Evolutionary conservation across 1,140 invertebrate genomes (phyloP).

Genomic region (Drosophila micromelanica): DNA sequence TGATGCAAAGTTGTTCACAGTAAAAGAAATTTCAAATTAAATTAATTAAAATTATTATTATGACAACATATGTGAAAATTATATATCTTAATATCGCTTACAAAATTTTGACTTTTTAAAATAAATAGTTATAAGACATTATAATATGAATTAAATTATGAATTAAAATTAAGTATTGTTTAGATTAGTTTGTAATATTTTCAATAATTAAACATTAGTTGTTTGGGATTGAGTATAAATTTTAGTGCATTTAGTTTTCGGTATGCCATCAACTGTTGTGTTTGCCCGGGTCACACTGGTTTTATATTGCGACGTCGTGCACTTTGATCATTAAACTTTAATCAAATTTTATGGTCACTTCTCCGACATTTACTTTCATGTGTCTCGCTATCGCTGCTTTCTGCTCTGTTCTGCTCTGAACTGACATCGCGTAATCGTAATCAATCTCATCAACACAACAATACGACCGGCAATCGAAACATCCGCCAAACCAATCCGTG

Average conservation of each 20-base stretch:
- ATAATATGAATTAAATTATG: too few species aligned
- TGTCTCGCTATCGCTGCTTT: constrained; percentile 46
- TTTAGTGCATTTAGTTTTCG: neutral
- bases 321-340: constrained; percentile 70
- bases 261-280: constrained; percentile 1
- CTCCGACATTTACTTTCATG: constrained; percentile 70
- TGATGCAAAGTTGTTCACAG: too few species aligned
- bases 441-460: constrained; percentile 79
- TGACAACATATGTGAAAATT: too few species aligned
- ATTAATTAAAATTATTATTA: too few species aligned
- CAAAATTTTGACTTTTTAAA: too few species aligned
- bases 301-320: constrained; percentile 50
- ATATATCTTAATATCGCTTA: too few species aligned
- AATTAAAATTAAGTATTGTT: too few species aligned
- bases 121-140: too few species aligned
- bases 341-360: constrained; percentile 77
- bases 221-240: too few species aligned
- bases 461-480: constrained; percentile 49
- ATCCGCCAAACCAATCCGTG: constrained; percentile 31
- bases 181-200: too few species aligned
- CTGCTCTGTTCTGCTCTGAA: neutral
- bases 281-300: constrained; percentile 10
- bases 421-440: constrained; percentile 64
- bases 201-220: too few species aligned
- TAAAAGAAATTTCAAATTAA: too few species aligned